A percentile compares a stretch with the other conserved stretches of the same genome.
These are phyloP conservation scores for Scomber colias DNA, from an alignment of 2,113 vertebrate species.

Conservation along the genomic window DNA sequence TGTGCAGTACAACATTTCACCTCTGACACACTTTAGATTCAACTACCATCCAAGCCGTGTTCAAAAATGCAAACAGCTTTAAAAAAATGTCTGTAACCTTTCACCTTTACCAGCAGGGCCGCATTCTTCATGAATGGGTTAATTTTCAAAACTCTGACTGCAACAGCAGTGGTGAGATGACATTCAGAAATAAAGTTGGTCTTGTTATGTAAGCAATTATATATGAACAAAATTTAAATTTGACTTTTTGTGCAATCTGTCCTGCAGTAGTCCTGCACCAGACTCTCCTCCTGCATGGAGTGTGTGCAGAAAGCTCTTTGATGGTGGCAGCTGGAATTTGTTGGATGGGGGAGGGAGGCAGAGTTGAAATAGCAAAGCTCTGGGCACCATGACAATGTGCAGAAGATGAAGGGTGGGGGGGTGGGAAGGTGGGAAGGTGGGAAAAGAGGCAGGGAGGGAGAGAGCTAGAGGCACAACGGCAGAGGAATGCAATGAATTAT, in stretches of 20 bases:
- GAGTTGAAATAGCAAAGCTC: slow-evolving; percentile 72
- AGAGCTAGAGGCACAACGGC: slow-evolving; percentile 21
- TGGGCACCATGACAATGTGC: slow-evolving; percentile 61
- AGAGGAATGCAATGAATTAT: slow-evolving; percentile 55
- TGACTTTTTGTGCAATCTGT: slow-evolving; percentile 6
- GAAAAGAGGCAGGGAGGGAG: background rate
- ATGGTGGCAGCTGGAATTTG: slow-evolving; percentile 75
- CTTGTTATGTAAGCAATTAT: background rate
- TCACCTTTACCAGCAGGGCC: slow-evolving; percentile 34
- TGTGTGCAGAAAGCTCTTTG: slow-evolving; percentile 66
- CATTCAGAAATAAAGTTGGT: background rate
- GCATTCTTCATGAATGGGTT: slow-evolving; percentile 9
- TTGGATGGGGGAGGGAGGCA: slow-evolving; percentile 56
- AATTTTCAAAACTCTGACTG: background rate
- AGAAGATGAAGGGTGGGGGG: slow-evolving; percentile 53
- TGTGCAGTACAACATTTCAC: slow-evolving; percentile 31
- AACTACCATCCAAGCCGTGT: background rate
- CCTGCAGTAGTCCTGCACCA: slow-evolving; percentile 1
- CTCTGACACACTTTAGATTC: slow-evolving; percentile 34
- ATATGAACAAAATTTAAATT: background rate
- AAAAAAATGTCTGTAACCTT: background rate
- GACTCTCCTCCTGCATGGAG: slow-evolving; percentile 30
- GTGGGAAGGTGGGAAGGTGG: slow-evolving; percentile 33
- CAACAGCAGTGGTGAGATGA: background rate
- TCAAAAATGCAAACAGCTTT: slow-evolving; percentile 36